These are phyloP conservation scores for Otolemur crassicaudatus DNA, from an alignment of 2,797 vertebrate species.

Conservation along the genomic window DNA sequence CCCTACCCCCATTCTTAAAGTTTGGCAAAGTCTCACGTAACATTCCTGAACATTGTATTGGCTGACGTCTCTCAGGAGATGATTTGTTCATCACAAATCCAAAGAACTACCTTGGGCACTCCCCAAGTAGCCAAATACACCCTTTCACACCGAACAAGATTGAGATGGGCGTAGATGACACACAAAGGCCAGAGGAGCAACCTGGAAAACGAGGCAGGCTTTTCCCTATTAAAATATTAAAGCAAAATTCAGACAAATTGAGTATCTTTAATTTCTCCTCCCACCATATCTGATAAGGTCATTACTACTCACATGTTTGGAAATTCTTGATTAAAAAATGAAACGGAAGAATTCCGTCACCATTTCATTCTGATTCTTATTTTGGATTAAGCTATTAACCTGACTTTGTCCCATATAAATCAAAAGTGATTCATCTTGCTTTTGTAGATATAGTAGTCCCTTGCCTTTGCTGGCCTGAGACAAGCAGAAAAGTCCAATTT, in stretches of 20 bases:
- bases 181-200: neutral
- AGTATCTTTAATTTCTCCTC: conserved; percentile 22
- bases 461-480: neutral
- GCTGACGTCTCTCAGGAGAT: neutral
- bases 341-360: too few species aligned
- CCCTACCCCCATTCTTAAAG: neutral
- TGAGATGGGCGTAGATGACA: neutral
- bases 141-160: neutral
- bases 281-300: neutral
- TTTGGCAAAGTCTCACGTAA: neutral
- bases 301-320: neutral
- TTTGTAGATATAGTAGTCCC: too few species aligned
- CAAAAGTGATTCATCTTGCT: neutral
- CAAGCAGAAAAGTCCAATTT: neutral
- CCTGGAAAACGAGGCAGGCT: neutral
- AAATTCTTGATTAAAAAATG: neutral
- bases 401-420: neutral
- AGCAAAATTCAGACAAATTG: neutral
- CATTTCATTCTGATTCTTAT: too few species aligned
- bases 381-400: conserved; percentile 28
- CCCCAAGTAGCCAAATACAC: neutral
- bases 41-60: neutral
- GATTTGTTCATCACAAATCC: neutral
- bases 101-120: neutral
- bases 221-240: neutral